Conservation (phyloP, 2,113 vertebrate species). For the Sceloporus tristichus region DNA sequence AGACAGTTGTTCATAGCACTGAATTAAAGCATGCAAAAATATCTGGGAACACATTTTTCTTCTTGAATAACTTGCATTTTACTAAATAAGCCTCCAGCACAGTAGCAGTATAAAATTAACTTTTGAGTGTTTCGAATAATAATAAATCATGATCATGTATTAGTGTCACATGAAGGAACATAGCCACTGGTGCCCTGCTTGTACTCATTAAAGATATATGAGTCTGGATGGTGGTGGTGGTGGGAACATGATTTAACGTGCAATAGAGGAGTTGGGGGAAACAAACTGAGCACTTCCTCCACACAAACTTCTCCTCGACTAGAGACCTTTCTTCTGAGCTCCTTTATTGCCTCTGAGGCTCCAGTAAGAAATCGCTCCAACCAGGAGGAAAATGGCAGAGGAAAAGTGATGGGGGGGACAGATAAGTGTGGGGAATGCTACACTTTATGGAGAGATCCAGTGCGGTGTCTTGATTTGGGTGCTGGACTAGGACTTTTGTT, state of each 20-base stretch:
- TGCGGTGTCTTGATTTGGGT: no score
- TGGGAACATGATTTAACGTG: not conserved
- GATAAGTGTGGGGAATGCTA: not conserved
- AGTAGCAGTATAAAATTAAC: not conserved
- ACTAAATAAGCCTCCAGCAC: not conserved
- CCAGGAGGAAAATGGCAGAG: not conserved
- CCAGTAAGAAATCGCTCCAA: not conserved
- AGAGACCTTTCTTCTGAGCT: not conserved
- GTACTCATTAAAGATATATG: not conserved
- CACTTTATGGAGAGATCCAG: not conserved
- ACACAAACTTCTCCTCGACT: not conserved
- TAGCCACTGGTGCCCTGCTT: not conserved
- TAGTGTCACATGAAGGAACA: not conserved
- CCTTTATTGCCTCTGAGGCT: not conserved
- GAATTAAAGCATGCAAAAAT: not conserved
- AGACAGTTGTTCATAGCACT: conserved; percentile 21
- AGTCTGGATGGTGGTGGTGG: not conserved
- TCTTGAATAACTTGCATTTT: not conserved
- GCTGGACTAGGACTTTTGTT: no score
- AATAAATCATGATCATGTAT: not conserved
- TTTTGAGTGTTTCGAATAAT: not conserved
- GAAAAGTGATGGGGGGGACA: not conserved
- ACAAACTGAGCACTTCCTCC: not conserved
- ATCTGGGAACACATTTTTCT: not conserved
- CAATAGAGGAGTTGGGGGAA: no score